phyloP scores from a whole-genome alignment of 2,888 invertebrate genomes.

The Lasioglossum marginatum region DNA sequence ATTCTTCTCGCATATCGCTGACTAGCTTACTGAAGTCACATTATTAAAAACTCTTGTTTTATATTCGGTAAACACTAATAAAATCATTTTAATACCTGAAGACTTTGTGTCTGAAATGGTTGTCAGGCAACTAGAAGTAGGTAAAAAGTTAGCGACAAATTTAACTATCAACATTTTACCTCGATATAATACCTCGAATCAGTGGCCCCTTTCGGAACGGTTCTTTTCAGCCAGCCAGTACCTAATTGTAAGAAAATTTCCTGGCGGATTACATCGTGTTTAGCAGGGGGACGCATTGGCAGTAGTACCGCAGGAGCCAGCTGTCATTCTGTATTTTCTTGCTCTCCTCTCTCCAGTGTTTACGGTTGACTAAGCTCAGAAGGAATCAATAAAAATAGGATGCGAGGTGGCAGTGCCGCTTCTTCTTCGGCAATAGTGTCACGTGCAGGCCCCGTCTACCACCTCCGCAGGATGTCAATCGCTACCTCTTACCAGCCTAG shows the following conservation, averaged over 20 bases:
- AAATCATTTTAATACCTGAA: too few relatives aligned
- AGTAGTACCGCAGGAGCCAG: background rate
- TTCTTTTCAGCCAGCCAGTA: background rate
- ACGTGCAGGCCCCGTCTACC: slow-evolving; percentile 27
- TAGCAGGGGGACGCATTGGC: too few relatives aligned
- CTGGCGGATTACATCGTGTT: too few relatives aligned
- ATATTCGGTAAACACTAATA: too few relatives aligned
- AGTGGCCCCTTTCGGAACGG: too few relatives aligned
- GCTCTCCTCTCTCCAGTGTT: background rate
- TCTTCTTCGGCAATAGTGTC: slow-evolving; percentile 57
- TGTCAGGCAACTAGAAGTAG: too few relatives aligned
- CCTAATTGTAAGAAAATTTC: background rate
- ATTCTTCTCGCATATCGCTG: too few relatives aligned
- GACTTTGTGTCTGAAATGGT: too few relatives aligned
- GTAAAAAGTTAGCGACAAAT: too few relatives aligned
- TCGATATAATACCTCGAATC: background rate
- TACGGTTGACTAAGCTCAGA: background rate
- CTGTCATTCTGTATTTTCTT: background rate
- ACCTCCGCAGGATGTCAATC: slow-evolving; percentile 32
- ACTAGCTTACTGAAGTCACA: too few relatives aligned
- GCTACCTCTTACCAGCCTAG: slow-evolving; percentile 28
- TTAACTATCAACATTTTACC: background rate
- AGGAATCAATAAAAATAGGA: slow-evolving; percentile 11
- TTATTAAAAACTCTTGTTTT: too few relatives aligned
- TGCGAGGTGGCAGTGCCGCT: background rate